Evolutionary conservation across 2,888 invertebrate genomes (phyloP).

Genomic region (Sinotaia quadrata): DNA sequence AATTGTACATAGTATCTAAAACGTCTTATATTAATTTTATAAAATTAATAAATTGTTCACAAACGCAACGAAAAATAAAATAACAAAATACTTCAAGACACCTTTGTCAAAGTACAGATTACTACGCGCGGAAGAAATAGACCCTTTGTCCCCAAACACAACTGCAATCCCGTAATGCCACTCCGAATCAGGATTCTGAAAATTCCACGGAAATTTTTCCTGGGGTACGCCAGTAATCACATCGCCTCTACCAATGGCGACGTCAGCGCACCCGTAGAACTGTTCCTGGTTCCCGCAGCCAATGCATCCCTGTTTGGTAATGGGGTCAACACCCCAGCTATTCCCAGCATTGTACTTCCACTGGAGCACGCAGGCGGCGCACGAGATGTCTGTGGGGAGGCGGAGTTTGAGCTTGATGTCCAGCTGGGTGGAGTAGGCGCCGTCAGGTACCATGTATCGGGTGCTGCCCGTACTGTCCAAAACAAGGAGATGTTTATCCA

Average conservation of each 20-base stretch:
- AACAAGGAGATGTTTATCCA: constrained; percentile 51
- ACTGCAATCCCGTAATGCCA: constrained; percentile 35
- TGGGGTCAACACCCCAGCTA: constrained; percentile 57
- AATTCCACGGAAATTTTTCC: constrained; percentile 32
- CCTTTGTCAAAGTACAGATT: no score
- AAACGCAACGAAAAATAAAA: no score
- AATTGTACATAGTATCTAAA: no score
- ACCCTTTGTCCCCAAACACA: constrained; percentile 14
- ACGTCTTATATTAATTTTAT: no score
- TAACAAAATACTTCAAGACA: no score
- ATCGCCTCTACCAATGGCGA: constrained; percentile 57
- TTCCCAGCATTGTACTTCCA: constrained; percentile 65
- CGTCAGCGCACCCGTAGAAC: constrained; percentile 63
- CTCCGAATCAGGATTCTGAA: constrained; percentile 27
- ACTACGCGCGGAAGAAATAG: background rate
- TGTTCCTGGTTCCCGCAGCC: constrained; percentile 64
- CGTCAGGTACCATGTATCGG: constrained; percentile 43
- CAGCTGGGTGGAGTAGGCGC: constrained; percentile 33
- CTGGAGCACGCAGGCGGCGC: constrained; percentile 59
- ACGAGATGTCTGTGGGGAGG: constrained; percentile 50
- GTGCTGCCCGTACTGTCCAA: constrained; percentile 40
- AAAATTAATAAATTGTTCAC: no score
- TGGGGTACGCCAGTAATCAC: constrained; percentile 28
- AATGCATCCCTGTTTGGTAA: constrained; percentile 47
- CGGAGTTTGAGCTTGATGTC: constrained; percentile 45